Evolutionary conservation across 2,113 vertebrate genomes (phyloP).

Genomic region (Myiagra hebetior): DNA sequence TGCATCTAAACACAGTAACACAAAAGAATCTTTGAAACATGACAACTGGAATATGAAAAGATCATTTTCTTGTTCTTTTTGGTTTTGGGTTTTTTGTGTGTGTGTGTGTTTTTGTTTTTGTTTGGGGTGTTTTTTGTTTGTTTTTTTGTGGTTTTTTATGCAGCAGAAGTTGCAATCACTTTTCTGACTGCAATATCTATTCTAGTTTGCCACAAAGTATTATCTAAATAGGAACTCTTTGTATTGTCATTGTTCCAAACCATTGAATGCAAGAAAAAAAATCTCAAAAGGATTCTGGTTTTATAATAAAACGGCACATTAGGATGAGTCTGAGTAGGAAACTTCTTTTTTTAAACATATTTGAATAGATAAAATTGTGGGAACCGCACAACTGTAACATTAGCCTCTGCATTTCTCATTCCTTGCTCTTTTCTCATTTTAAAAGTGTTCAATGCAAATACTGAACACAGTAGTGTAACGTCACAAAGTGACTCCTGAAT

Average conservation of each 20-base stretch:
- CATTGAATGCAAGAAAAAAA: background rate
- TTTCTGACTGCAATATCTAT: background rate
- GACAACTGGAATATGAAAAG: background rate
- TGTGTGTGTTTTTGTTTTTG: too few relatives aligned
- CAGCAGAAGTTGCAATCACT: background rate
- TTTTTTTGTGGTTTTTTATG: background rate
- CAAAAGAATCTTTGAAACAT: background rate
- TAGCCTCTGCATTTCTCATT: background rate
- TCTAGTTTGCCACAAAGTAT: background rate
- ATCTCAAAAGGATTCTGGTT: background rate
- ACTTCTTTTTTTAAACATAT: background rate
- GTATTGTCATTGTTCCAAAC: background rate
- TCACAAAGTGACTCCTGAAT: background rate
- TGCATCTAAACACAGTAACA: background rate
- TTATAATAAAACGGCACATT: background rate
- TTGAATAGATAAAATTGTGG: background rate
- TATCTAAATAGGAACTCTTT: background rate
- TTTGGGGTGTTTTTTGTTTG: background rate
- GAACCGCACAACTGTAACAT: background rate
- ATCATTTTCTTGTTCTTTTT: background rate
- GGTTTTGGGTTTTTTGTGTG: too few relatives aligned
- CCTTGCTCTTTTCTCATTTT: background rate
- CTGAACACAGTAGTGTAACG: background rate
- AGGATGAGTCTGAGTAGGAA: background rate
- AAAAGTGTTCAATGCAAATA: background rate